Percentiles rank a stretch among this genome's conserved stretches.
These are phyloP conservation scores for Epinotia nisella DNA, from an alignment of 2,888 invertebrate genomes.

Conservation along the genomic window DNA sequence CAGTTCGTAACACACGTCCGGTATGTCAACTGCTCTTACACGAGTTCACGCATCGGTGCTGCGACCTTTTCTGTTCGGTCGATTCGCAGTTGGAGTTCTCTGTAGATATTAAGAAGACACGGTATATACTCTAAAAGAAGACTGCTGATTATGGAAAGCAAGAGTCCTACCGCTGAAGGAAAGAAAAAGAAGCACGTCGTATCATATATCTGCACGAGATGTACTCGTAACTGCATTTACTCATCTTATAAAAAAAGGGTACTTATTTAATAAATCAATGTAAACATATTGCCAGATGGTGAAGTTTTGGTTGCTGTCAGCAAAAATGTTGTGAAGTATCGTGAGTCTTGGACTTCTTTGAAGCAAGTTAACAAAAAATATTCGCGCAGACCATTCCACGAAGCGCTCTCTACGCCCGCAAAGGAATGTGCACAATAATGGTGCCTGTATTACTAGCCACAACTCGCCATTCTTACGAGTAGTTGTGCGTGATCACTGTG, in stretches of 20 bases:
- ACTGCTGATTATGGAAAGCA: too few relatives aligned
- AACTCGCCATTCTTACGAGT: neutral
- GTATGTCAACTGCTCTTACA: slow-evolving; percentile 13
- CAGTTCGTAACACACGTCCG: neutral
- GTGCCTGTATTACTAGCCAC: neutral
- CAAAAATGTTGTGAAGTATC: too few relatives aligned
- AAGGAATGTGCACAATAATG: neutral
- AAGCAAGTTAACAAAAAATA: neutral
- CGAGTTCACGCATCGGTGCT: slow-evolving; percentile 20
- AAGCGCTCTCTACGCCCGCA: neutral
- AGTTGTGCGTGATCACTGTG: slow-evolving; percentile 16
- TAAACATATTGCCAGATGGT: too few relatives aligned
- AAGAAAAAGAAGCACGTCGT: too few relatives aligned
- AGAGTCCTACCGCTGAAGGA: too few relatives aligned
- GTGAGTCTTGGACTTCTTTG: neutral
- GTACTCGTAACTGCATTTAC: too few relatives aligned
- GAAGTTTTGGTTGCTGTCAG: too few relatives aligned
- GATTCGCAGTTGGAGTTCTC: slow-evolving; percentile 4
- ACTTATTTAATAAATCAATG: too few relatives aligned
- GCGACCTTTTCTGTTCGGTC: slow-evolving; percentile 24
- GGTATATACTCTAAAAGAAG: neutral
- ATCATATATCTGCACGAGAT: too few relatives aligned
- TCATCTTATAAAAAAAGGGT: too few relatives aligned
- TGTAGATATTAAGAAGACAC: neutral
- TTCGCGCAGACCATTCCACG: neutral